Percentiles rank a stretch among this genome's conserved stretches.
Conservation (phyloP, 2,888 invertebrate species). For the Linhomoeus sp. region DNA sequence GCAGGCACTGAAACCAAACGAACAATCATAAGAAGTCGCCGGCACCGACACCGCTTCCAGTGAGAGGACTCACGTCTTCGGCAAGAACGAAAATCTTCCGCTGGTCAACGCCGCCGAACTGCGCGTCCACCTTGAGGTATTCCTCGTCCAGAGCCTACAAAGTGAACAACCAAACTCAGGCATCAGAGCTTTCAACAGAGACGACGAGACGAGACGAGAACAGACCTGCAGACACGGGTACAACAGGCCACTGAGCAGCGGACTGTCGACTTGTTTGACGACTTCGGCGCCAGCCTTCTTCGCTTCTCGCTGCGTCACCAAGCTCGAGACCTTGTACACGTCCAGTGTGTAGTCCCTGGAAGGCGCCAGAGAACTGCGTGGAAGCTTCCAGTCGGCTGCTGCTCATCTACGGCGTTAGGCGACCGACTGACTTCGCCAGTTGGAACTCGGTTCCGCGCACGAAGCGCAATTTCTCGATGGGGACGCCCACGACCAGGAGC, state of each 20-base stretch:
- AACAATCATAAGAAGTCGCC: too few relatives aligned
- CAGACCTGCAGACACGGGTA: conserved; percentile 57
- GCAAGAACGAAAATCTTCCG: conserved; percentile 90
- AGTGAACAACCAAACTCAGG: too few relatives aligned
- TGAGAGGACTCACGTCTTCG: conserved; percentile 47
- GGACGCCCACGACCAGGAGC: conserved; percentile 72
- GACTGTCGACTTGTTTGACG: conserved; percentile 95
- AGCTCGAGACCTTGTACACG: conserved; percentile 68
- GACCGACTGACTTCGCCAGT: conserved; percentile 67
- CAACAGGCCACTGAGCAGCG: conserved; percentile 73
- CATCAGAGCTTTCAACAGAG: too few relatives aligned
- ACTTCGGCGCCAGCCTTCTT: conserved; percentile 98
- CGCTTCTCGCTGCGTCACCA: conserved; percentile 92
- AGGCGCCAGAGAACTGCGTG: neutral
- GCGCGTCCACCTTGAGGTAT: conserved; percentile 96
- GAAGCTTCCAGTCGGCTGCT: too few relatives aligned
- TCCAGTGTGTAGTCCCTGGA: conserved; percentile 49
- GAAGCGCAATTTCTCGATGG: conserved; percentile 82
- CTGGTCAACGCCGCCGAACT: conserved; percentile 98
- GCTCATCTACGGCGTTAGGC: conserved; percentile 36
- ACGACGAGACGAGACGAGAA: neutral
- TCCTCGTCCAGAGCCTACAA: conserved; percentile 85
- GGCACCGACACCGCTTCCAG: too few relatives aligned
- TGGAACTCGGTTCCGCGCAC: conserved; percentile 85
- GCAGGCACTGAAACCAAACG: conserved; percentile 72